Percentiles rank a stretch among this genome's conserved stretches.
phyloP scores from a whole-genome alignment of 1,140 invertebrate genomes.

The Lerema accius region DNA sequence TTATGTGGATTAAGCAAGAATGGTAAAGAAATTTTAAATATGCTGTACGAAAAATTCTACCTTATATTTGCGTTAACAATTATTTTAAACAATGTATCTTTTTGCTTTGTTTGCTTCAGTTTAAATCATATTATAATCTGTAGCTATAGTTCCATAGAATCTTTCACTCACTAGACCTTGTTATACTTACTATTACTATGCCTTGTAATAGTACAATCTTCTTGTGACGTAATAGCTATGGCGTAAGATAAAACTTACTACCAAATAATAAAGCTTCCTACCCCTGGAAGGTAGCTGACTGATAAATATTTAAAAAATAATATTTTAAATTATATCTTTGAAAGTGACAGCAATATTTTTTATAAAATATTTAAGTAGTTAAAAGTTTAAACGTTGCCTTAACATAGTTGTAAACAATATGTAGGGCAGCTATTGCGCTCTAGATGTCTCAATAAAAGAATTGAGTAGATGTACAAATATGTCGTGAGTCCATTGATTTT shows the following conservation, averaged over 20 bases:
- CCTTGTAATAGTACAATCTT: neutral
- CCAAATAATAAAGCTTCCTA: conserved; percentile 22
- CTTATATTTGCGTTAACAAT: too few relatives aligned
- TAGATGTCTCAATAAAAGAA: conserved; percentile 25
- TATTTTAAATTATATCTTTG: conserved; percentile 34
- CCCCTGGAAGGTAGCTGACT: conserved; percentile 48
- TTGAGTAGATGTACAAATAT: conserved; percentile 35
- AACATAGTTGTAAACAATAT: neutral
- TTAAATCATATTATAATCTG: too few relatives aligned
- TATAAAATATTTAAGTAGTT: neutral
- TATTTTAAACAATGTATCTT: neutral
- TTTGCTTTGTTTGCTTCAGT: too few relatives aligned
- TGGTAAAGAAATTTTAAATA: too few relatives aligned
- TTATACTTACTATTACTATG: too few relatives aligned
- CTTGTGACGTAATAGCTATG: conserved; percentile 1
- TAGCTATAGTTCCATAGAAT: too few relatives aligned
- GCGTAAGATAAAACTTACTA: conserved; percentile 14
- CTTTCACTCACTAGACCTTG: too few relatives aligned
- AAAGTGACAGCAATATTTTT: conserved; percentile 27
- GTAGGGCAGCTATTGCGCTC: neutral
- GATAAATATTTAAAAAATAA: too few relatives aligned
- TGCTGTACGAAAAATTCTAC: too few relatives aligned
- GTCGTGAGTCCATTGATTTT: conserved; percentile 45
- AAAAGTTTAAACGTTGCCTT: conserved; percentile 10
- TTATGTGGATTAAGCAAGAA: neutral